phyloP scores from a whole-genome alignment of 2,888 invertebrate genomes.

The Malthinus flaveolus region DNA sequence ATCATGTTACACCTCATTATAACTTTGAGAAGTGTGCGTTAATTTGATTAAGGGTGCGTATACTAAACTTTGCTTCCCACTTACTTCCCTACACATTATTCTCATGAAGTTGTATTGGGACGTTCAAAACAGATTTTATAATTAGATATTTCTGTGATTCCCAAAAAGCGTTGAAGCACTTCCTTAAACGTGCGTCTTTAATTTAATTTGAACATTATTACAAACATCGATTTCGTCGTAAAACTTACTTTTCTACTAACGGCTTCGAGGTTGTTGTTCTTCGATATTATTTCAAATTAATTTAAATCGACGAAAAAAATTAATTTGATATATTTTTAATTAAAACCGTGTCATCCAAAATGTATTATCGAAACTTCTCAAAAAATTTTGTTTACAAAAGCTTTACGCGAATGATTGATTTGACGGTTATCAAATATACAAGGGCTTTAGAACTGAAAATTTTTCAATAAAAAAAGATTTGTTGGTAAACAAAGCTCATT shows the following conservation, averaged over 20 bases:
- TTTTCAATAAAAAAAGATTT: conserved; percentile 3
- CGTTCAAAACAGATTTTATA: conserved; percentile 32
- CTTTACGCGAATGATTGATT: conserved; percentile 6
- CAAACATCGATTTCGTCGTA: neutral
- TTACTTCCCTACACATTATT: conserved; percentile 28
- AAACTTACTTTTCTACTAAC: neutral
- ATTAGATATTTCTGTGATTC: conserved; percentile 25
- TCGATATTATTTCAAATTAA: neutral
- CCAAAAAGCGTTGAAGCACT: conserved; percentile 14
- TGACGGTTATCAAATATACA: conserved; percentile 5
- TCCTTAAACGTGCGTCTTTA: conserved; percentile 1
- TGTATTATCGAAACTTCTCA: conserved; percentile 1
- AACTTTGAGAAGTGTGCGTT: conserved; percentile 47
- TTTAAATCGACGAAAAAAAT: neutral
- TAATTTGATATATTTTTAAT: conserved; percentile 4
- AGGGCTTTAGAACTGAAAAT: conserved; percentile 4
- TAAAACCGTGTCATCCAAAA: conserved; percentile 3
- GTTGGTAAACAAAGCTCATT: neutral
- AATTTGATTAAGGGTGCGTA: conserved; percentile 44
- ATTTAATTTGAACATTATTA: conserved; percentile 1
- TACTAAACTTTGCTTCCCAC: conserved; percentile 30
- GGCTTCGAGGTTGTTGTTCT: too few species aligned
- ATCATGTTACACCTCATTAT: conserved; percentile 60
- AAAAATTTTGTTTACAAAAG: conserved; percentile 6
- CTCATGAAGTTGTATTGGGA: conserved; percentile 32